phyloP scores from a whole-genome alignment of 2,113 vertebrate genomes.

The Melanostigma gelatinosum region DNA sequence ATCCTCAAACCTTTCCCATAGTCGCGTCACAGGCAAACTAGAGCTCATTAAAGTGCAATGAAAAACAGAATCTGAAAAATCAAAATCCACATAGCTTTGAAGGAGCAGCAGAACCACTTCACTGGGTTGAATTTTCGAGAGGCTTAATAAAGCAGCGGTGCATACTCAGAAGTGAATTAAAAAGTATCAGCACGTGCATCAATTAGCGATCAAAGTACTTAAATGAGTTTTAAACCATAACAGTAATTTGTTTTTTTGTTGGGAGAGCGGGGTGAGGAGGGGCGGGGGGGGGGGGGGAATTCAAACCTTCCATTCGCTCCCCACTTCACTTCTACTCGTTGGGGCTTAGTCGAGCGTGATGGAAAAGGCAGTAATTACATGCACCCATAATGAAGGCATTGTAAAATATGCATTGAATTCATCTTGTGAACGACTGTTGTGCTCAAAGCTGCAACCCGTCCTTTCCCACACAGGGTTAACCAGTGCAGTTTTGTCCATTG shows the following conservation, averaged over 20 bases:
- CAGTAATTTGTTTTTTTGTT: slow-evolving; percentile 70
- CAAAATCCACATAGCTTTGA: slow-evolving; percentile 51
- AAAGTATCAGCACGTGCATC: slow-evolving; percentile 54
- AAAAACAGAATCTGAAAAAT: slow-evolving; percentile 54
- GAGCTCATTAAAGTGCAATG: slow-evolving; percentile 48
- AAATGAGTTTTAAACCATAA: slow-evolving; percentile 66
- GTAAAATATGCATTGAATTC: slow-evolving; percentile 74
- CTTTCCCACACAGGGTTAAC: slow-evolving; percentile 28
- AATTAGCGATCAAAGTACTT: slow-evolving; percentile 68
- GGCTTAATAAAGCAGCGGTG: slow-evolving; percentile 46
- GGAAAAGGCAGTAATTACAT: slow-evolving; percentile 70
- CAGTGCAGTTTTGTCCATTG: slow-evolving; percentile 40
- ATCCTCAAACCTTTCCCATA: slow-evolving; percentile 29
- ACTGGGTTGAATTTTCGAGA: slow-evolving; percentile 33
- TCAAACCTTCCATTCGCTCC: slow-evolving; percentile 32
- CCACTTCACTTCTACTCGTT: slow-evolving; percentile 48
- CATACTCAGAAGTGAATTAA: slow-evolving; percentile 47
- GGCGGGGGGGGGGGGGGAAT: slow-evolving; percentile 25
- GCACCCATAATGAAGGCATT: slow-evolving; percentile 61
- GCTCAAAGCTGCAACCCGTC: slow-evolving; percentile 14
- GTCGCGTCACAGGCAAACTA: slow-evolving; percentile 45
- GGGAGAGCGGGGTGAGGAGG: neutral
- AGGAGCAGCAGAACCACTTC: slow-evolving; percentile 47
- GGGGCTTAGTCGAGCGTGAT: slow-evolving; percentile 64
- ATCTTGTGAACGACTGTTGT: slow-evolving; percentile 43